These are phyloP conservation scores for Junonia oenone DNA, from an alignment of 2,888 invertebrate genomes.

Conservation along the genomic window DNA sequence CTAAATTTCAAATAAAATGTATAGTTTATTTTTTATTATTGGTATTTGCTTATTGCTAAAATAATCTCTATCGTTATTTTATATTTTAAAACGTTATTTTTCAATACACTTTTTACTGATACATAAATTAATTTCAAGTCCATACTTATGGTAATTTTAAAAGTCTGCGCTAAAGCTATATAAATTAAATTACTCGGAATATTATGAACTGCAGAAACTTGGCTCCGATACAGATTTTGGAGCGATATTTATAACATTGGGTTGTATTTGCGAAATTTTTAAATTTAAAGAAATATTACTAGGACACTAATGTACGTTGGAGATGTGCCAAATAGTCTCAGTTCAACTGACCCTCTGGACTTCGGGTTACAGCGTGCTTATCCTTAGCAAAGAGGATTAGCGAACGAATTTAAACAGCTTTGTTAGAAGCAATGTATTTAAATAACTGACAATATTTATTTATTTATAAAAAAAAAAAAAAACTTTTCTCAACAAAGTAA, in stretches of 20 bases:
- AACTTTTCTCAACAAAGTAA: background rate
- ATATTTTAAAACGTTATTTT: no score
- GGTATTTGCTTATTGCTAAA: no score
- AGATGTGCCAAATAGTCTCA: conserved; percentile 47
- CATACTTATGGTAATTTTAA: background rate
- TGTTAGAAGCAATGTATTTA: no score
- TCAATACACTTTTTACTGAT: no score
- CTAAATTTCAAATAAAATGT: no score
- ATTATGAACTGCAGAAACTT: conserved; percentile 22
- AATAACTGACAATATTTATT: no score
- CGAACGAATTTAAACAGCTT: background rate
- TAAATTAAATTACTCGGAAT: background rate
- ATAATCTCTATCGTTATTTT: no score
- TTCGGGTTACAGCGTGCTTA: conserved; percentile 13
- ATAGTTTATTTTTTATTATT: no score
- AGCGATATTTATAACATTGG: conserved; percentile 41
- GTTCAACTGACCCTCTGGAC: conserved; percentile 23
- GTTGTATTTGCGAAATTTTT: conserved; percentile 43
- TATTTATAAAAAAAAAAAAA: no score
- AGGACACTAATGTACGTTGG: conserved; percentile 58
- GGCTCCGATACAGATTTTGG: conserved; percentile 30
- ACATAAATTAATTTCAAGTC: background rate
- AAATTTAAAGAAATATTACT: conserved; percentile 57
- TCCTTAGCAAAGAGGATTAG: conserved; percentile 8
- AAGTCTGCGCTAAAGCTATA: background rate